Evolutionary conservation across 2,113 vertebrate genomes (phyloP), one percentile per base, ranked within the genome.

Genomic region (Bujurquina vittata): DNA sequence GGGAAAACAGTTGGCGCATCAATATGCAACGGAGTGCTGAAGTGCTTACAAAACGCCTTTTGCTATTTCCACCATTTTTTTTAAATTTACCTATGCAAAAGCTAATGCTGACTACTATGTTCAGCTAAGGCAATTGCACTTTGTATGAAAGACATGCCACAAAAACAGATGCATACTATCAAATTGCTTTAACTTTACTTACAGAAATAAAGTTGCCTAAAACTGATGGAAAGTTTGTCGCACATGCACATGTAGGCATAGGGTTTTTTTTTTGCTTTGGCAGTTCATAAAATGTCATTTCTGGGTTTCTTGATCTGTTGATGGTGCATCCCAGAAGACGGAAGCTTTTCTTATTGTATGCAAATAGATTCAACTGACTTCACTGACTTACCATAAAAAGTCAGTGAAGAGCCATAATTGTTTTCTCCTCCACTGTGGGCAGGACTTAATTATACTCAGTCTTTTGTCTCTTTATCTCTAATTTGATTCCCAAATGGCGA

Each of bases 401-500:
- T 72, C 67, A 72, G 3, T 33, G 18, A 72, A 72, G 46, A 54
- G 54, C 20, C 1, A 52, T 72, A 72, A 52, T 12, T 52, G 18
- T 31, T 72, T 26, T 72, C 23, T 29, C 43, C 43, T 72, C 65
- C 43, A 52, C 10, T 72, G 49, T 26, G 52, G 43, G 26, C 17
- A 52, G 10, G 18, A 52, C 43, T 72, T 26, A 72, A 0, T 72
- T 72, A 6, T 52, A 52, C 3, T 52, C 23, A 52, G 43, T 72
- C 17, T 26, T 72, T 69, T 52, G 17, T 72, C 46, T 17, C 5
- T 77, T 18, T 35, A 72, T 86, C 23, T 80, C 54, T 59, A 67
- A 46, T 61, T 57, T 63, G 56, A 2, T 67, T 84, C 79, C 63
- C 29, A 65, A 75, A 78, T 61, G 79, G 14, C 65, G 80, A 73